Percentiles rank a stretch among this genome's conserved stretches.
These are phyloP conservation scores for Platyscapa corneri DNA, from an alignment of 1,140 invertebrate genomes.

Conservation along the genomic window DNA sequence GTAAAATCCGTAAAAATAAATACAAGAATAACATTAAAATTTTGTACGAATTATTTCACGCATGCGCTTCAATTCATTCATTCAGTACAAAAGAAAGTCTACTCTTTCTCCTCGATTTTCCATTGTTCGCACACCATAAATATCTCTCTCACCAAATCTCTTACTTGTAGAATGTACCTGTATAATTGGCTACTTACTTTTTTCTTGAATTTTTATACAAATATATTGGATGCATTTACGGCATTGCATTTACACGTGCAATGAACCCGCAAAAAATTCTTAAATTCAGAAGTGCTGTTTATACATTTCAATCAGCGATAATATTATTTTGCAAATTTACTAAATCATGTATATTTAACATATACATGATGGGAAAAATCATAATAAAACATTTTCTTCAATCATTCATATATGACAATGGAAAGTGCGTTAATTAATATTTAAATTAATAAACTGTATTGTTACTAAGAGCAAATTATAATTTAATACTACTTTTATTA, in stretches of 20 bases:
- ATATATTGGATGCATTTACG: too few species aligned
- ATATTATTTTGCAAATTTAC: constrained; percentile 5
- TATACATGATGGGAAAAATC: too few species aligned
- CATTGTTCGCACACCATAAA: not conserved
- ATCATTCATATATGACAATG: too few species aligned
- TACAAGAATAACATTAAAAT: too few species aligned
- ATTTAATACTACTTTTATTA: too few species aligned
- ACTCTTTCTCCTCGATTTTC: not conserved
- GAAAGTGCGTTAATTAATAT: too few species aligned
- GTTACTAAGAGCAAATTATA: too few species aligned
- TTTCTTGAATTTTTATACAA: too few species aligned
- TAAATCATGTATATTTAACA: too few species aligned
- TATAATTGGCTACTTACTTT: not conserved
- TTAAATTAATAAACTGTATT: too few species aligned
- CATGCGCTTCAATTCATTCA: not conserved
- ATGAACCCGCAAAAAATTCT: not conserved
- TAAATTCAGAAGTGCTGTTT: not conserved
- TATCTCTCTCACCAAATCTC: not conserved
- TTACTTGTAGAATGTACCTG: not conserved
- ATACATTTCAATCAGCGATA: not conserved
- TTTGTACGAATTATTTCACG: not conserved
- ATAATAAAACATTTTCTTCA: too few species aligned
- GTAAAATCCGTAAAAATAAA: too few species aligned
- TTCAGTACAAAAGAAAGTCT: not conserved
- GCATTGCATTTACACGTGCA: not conserved